These are phyloP conservation scores for Mohoua ochrocephala DNA, from an alignment of 2,113 vertebrate species.

Conservation along the genomic window DNA sequence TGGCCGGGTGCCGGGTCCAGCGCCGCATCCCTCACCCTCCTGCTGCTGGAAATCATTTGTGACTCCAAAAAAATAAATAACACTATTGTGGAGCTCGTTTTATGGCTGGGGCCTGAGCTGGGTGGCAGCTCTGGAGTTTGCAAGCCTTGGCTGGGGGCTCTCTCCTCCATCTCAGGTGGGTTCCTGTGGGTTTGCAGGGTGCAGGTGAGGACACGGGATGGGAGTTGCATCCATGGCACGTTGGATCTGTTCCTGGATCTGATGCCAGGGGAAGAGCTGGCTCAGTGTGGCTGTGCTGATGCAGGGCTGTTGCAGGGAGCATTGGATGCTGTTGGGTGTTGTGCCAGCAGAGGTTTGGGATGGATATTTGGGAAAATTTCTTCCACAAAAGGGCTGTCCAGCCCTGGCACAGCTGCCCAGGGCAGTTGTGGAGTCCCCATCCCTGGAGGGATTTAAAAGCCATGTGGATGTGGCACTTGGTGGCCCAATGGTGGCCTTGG, in stretches of 20 bases:
- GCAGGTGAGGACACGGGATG: background rate
- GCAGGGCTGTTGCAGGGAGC: background rate
- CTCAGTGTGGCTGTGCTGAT: fast-evolving
- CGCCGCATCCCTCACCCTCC: slow-evolving; percentile 69
- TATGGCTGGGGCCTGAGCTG: slow-evolving; percentile 56
- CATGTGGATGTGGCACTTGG: background rate
- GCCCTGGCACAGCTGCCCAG: background rate
- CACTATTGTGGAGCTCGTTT: slow-evolving; percentile 47
- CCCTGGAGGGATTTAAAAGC: background rate
- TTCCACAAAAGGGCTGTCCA: background rate
- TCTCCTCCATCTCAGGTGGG: background rate
- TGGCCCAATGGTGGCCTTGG: no score
- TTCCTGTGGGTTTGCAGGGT: background rate
- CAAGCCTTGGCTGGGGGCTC: background rate
- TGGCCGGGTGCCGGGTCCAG: slow-evolving; percentile 70
- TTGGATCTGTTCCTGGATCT: background rate
- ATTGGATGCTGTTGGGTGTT: background rate
- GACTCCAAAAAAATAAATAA: slow-evolving; percentile 73
- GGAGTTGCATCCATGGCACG: fast-evolving
- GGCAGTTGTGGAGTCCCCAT: background rate
- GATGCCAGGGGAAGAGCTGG: background rate
- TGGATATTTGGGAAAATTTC: background rate
- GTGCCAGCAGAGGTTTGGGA: background rate
- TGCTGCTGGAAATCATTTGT: slow-evolving; percentile 75
- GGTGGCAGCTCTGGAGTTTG: background rate